Conservation (phyloP, 2,113 vertebrate species). For the Lamprotornis superbus region DNA sequence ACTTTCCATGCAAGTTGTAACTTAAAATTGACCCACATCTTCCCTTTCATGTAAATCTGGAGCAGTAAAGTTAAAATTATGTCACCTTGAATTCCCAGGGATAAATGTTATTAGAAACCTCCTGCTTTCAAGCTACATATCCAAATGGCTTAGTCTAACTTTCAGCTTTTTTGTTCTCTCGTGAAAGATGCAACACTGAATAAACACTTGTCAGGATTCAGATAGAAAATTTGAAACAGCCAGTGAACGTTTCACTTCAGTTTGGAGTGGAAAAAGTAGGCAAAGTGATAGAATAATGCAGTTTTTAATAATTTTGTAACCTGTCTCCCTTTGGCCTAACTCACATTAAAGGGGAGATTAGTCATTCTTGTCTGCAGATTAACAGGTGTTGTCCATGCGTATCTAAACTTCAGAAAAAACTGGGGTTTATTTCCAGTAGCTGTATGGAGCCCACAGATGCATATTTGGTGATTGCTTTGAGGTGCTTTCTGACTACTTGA, state of each 20-base stretch:
- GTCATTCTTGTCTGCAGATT: neutral
- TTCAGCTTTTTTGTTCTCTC: neutral
- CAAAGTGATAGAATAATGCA: neutral
- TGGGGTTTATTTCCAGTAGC: neutral
- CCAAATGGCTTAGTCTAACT: neutral
- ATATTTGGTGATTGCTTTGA: neutral
- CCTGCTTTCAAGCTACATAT: neutral
- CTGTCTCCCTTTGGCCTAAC: neutral
- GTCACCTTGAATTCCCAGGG: slow-evolving; percentile 24
- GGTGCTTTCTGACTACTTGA: neutral
- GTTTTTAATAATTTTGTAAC: neutral
- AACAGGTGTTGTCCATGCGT: neutral
- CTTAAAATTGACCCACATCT: neutral
- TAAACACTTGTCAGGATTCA: neutral
- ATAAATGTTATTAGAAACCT: slow-evolving; percentile 17
- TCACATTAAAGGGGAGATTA: neutral
- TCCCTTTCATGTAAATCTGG: neutral
- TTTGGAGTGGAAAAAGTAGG: neutral
- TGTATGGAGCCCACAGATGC: neutral
- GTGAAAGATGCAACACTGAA: neutral
- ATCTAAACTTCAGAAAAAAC: neutral
- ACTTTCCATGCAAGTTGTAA: neutral
- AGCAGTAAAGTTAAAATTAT: neutral
- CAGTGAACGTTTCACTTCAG: neutral
- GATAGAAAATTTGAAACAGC: neutral